These are phyloP conservation scores for Drosophila emarginata DNA, from an alignment of 2,888 invertebrate genomes.

Conservation along the genomic window DNA sequence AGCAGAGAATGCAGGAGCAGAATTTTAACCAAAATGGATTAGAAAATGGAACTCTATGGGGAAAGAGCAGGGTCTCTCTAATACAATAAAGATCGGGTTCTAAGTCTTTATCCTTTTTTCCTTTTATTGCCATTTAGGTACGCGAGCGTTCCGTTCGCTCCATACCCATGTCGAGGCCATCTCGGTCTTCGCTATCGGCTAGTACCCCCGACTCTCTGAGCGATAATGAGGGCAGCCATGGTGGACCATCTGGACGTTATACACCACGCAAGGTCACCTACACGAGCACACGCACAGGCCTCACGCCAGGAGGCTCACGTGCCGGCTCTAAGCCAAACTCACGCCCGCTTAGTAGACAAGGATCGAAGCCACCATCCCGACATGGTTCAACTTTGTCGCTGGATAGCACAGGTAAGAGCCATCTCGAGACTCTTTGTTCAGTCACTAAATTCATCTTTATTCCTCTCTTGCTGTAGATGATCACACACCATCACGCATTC, in stretches of 20 bases:
- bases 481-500: slow-evolving; percentile 90
- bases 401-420: slow-evolving; percentile 90
- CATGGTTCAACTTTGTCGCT: slow-evolving; percentile 96
- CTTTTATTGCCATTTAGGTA: slow-evolving; percentile 85
- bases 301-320: slow-evolving; percentile 90
- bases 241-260: slow-evolving; percentile 86
- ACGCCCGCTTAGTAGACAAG: slow-evolving; percentile 91
- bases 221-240: slow-evolving; percentile 91
- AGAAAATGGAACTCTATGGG: slow-evolving; percentile 21
- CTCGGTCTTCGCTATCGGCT: slow-evolving; percentile 91
- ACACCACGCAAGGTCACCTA: slow-evolving; percentile 87
- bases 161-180: slow-evolving; percentile 93
- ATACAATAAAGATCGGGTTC: not conserved
- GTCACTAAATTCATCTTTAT: not conserved
- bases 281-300: slow-evolving; percentile 84
- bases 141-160: slow-evolving; percentile 96
- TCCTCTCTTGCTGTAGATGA: slow-evolving; percentile 63
- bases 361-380: slow-evolving; percentile 95
- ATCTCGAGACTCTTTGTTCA: not conserved
- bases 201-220: slow-evolving; percentile 95
- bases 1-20: slow-evolving; percentile 8
- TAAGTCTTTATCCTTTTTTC: not conserved
- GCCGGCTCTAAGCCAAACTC: slow-evolving; percentile 91
- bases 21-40: not conserved
- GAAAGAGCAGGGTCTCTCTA: not conserved